These are phyloP conservation scores for Lathamus discolor DNA, from an alignment of 2,113 vertebrate species.

Conservation along the genomic window DNA sequence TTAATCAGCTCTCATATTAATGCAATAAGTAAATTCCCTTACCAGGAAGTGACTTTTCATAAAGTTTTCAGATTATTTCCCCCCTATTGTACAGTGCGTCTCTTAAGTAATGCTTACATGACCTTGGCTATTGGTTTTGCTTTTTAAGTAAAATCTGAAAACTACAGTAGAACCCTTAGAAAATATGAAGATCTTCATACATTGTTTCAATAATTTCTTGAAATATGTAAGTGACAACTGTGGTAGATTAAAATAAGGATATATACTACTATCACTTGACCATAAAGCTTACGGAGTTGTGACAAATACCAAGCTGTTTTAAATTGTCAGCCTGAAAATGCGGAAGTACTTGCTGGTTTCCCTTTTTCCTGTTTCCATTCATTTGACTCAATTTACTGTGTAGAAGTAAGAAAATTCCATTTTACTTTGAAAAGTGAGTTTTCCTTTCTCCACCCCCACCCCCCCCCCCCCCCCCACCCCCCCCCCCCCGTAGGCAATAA, in stretches of 20 bases:
- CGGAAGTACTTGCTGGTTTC: neutral
- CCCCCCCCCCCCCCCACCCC: no score
- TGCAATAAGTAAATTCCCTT: neutral
- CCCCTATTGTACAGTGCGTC: neutral
- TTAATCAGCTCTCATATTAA: neutral
- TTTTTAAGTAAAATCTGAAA: neutral
- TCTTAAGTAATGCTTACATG: neutral
- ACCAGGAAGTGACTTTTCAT: neutral
- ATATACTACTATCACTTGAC: neutral
- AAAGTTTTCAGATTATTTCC: neutral
- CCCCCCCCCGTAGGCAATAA: neutral
- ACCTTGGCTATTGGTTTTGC: neutral
- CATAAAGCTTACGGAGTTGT: neutral
- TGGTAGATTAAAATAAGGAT: neutral
- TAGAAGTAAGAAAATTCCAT: neutral
- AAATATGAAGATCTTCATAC: neutral
- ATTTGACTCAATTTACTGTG: neutral
- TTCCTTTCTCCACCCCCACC: neutral
- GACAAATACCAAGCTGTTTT: neutral
- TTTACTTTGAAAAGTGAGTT: neutral
- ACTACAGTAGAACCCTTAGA: neutral
- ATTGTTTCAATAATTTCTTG: constrained; percentile 22
- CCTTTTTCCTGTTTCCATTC: neutral
- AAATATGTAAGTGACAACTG: neutral
- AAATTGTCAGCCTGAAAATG: neutral